Evolutionary conservation across 2,113 vertebrate species (phyloP).

Genomic region (Ciconia boyciana): DNA sequence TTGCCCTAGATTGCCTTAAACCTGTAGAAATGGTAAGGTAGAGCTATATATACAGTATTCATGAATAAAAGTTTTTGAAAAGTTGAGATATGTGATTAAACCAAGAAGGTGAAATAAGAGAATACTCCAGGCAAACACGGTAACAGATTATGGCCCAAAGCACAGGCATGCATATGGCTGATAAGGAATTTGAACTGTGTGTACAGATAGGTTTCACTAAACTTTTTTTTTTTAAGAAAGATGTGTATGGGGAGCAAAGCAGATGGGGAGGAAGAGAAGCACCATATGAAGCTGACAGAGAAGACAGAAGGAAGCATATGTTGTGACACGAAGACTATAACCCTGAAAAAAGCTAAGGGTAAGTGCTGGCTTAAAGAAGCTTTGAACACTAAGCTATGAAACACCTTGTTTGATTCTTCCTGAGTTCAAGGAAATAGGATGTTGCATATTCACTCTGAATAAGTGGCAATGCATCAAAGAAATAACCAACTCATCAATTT

Average conservation of each 20-base stretch:
- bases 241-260: neutral
- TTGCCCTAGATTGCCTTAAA: neutral
- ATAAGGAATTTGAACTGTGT: neutral
- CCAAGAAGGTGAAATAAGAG: neutral
- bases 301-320: conserved; percentile 59
- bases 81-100: neutral
- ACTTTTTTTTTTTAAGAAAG: neutral
- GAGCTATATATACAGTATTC: neutral
- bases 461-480: conserved; percentile 4
- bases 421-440: neutral
- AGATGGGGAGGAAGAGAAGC: conserved; percentile 40
- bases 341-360: conserved; percentile 32
- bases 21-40: neutral
- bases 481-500: neutral
- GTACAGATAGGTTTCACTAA: neutral
- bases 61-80: neutral
- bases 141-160: neutral
- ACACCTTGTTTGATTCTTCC: neutral
- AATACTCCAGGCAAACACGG: neutral
- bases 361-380: conserved; percentile 16
- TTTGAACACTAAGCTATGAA: neutral
- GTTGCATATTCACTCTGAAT: neutral
- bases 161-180: neutral
- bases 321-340: conserved; percentile 40
- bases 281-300: conserved; percentile 57